phyloP scores from a whole-genome alignment of 1,140 invertebrate genomes.

The Apis florea region DNA sequence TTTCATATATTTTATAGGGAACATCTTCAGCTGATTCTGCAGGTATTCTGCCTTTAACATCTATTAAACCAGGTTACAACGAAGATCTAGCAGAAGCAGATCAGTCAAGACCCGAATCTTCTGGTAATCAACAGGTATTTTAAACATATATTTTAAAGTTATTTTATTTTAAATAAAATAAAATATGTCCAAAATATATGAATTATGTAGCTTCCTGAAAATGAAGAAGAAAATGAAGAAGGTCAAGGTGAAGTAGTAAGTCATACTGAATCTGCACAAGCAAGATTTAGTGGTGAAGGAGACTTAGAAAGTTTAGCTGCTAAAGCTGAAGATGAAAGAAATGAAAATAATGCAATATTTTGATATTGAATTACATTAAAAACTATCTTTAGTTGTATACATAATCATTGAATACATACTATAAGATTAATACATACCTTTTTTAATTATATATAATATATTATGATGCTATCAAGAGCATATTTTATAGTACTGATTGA shows the following conservation, averaged over 20 bases:
- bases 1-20: constrained; percentile 30
- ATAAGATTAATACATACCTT: not conserved
- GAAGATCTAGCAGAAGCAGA: constrained; percentile 81
- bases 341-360: constrained; percentile 24
- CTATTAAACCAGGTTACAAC: constrained; percentile 70
- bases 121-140: constrained; percentile 68
- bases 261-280: constrained; percentile 44
- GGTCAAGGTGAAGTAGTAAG: constrained; percentile 49
- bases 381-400: constrained; percentile 3
- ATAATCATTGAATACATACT: not conserved
- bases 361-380: constrained; percentile 47
- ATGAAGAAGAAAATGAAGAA: constrained; percentile 51
- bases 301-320: constrained; percentile 47
- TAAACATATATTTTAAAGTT: not conserved
- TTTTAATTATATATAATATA: not conserved
- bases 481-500: not conserved
- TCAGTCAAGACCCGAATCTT: constrained; percentile 75
- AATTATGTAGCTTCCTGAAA: constrained; percentile 38
- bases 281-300: constrained; percentile 38
- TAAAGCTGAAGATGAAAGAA: constrained; percentile 61
- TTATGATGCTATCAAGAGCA: not conserved
- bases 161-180: not conserved
- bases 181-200: constrained; percentile 1
- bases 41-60: constrained; percentile 39
- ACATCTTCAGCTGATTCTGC: constrained; percentile 47